Evolutionary conservation across 2,797 vertebrate species (phyloP), one percentile per base, ranked within the genome.

Genomic region (Hoplostethus mediterraneus): DNA sequence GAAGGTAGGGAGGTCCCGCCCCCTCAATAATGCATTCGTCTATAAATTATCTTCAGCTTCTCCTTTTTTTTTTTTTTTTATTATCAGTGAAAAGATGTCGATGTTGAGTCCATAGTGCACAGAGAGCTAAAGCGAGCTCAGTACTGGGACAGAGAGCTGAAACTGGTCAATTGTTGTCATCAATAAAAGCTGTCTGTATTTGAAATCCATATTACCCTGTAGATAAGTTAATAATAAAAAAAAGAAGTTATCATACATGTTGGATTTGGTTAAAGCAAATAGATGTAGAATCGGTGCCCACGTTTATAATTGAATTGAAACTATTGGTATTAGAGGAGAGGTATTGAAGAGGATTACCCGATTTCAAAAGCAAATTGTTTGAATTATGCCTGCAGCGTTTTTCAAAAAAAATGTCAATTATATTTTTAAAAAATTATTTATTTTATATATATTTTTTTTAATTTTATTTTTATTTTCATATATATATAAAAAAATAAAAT

Each of bases 1-100:
- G 89, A 99, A 99, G 97, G 98, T 99, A 93, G 87, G 86, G 65
- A 17, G 14, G 16, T 17, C 25, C 45, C 36, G 2, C 63, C 62
- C 33, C 33, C 3, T 38, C 2, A 48, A 59, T 40, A 21, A 16
- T 33, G 9, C 5, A 13, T 45, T 55, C 8, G 25, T 51, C 52
- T 52, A 5, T 45, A 4, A 64, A 1, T 14, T 21, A 2, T 71
- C 49, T 13, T 54, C 25, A 2, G 12, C 71, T 62, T 59, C 17
- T 40, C 1, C 4, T 49, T 62, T 38, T 57, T 62, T 14, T 10
- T 1, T 28, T 49, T 62, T 38, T 57, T 62, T 14, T 10, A 2
- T 28, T n/a, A 36, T 25, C 21, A 30, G 3, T 54, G 11, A 25
- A 59, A 57, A 52, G 14, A 47, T n/a, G n/a, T 31, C 28, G 21